Conservation (phyloP, 2,797 vertebrate species). For the Hylomyscus alleni region DNA sequence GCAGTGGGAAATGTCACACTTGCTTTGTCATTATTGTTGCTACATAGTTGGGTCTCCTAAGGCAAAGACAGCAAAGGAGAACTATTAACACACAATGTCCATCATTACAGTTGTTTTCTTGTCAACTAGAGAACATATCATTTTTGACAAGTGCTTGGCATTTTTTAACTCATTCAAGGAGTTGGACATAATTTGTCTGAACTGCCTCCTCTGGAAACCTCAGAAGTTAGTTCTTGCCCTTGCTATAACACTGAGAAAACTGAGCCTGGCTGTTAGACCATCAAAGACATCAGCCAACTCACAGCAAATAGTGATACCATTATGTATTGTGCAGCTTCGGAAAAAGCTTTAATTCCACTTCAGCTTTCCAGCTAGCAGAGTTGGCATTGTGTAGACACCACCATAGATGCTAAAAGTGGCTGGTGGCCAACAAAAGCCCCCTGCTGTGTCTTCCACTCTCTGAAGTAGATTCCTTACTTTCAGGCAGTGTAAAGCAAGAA, state of each 20-base stretch:
- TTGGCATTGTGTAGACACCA: slow-evolving; percentile 65
- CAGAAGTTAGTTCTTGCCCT: slow-evolving; percentile 65
- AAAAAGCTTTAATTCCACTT: slow-evolving; percentile 62
- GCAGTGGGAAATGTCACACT: background rate
- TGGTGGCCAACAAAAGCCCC: slow-evolving; percentile 68
- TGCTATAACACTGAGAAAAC: slow-evolving; percentile 67
- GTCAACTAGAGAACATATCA: background rate
- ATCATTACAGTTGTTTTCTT: background rate
- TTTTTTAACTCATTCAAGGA: slow-evolving; percentile 63
- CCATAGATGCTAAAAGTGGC: slow-evolving; percentile 68
- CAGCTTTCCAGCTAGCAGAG: slow-evolving; percentile 67
- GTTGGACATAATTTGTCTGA: slow-evolving; percentile 48
- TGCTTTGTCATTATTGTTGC: background rate
- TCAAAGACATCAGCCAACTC: slow-evolving; percentile 67
- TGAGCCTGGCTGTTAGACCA: slow-evolving; percentile 48
- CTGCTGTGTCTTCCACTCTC: slow-evolving; percentile 73
- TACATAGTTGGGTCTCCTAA: background rate
- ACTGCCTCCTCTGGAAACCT: slow-evolving; percentile 50
- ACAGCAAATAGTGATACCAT: slow-evolving; percentile 65
- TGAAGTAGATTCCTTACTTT: slow-evolving; percentile 72
- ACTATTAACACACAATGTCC: background rate
- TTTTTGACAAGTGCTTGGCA: slow-evolving; percentile 13
- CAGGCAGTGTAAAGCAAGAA: slow-evolving; percentile 72
- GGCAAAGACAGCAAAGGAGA: background rate
- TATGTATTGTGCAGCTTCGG: slow-evolving; percentile 66